phyloP scores from a whole-genome alignment of 2,113 vertebrate species.

The Chroicocephalus ridibundus region DNA sequence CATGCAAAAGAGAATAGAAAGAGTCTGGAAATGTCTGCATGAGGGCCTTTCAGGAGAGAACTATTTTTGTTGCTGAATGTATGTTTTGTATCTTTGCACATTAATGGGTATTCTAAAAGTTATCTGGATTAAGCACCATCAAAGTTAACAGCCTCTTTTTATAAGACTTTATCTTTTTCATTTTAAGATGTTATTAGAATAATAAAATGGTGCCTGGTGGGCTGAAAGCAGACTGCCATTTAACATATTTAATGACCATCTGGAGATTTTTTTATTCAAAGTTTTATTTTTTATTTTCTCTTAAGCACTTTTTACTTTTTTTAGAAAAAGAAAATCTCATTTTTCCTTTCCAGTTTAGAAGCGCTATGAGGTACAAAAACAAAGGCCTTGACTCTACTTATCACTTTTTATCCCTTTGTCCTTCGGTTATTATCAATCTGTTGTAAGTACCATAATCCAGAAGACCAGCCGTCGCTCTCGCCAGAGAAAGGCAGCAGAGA shows the following conservation, averaged over 20 bases:
- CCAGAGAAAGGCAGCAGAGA: background rate
- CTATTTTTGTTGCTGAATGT: background rate
- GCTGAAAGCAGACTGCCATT: slow-evolving; percentile 40
- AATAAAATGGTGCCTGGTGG: slow-evolving; percentile 56
- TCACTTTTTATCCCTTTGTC: background rate
- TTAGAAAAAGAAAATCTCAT: background rate
- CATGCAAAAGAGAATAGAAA: background rate
- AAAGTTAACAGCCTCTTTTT: slow-evolving; percentile 59
- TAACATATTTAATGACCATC: slow-evolving; percentile 59
- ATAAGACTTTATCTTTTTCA: slow-evolving; percentile 62
- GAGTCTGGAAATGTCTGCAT: background rate
- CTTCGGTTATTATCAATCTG: background rate
- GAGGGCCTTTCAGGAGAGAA: background rate
- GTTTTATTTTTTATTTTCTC: slow-evolving; percentile 43
- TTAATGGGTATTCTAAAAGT: slow-evolving; percentile 25
- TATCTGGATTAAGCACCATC: slow-evolving; percentile 6
- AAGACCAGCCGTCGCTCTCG: background rate
- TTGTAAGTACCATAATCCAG: background rate
- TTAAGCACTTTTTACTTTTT: slow-evolving; percentile 42
- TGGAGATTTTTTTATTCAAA: slow-evolving; percentile 45
- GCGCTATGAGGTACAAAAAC: background rate
- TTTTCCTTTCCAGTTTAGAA: background rate
- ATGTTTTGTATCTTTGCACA: background rate
- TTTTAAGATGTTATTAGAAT: slow-evolving; percentile 63
- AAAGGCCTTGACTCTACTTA: background rate